These are phyloP conservation scores for Drosophila stalkeri DNA, from an alignment of 2,888 invertebrate species.

Conservation along the genomic window DNA sequence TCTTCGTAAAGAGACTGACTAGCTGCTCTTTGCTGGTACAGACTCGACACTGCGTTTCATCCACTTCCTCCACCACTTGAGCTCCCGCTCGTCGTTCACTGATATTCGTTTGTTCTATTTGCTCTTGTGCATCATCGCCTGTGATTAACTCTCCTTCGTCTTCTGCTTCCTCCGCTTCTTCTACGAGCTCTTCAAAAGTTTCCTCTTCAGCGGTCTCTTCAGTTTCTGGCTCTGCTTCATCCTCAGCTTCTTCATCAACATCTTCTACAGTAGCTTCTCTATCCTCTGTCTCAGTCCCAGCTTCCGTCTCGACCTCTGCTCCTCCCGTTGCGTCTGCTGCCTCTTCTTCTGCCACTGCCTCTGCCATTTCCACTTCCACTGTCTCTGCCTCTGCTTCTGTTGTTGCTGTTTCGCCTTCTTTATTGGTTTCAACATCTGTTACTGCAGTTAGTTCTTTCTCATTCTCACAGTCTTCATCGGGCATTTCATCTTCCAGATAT, in stretches of 20 bases:
- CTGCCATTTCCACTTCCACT: neutral
- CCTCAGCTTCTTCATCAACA: conserved; percentile 6
- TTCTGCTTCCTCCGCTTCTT: conserved; percentile 16
- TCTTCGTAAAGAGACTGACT: conserved; percentile 81
- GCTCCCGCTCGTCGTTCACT: conserved; percentile 42
- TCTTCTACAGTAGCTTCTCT: neutral
- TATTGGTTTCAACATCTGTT: conserved; percentile 24
- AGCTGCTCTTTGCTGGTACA: conserved; percentile 81
- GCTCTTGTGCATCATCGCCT: conserved; percentile 68
- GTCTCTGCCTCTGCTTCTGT: conserved; percentile 1
- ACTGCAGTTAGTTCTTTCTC: conserved; percentile 13
- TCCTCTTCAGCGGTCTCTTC: conserved; percentile 10
- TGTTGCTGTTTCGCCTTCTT: conserved; percentile 25
- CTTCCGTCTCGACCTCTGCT: neutral
- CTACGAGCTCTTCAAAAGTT: conserved; percentile 19
- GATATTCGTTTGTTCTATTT: conserved; percentile 26
- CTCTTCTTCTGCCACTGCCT: neutral
- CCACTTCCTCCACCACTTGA: conserved; percentile 68
- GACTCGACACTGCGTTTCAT: conserved; percentile 84
- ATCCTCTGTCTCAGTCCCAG: conserved; percentile 1
- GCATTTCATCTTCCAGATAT: conserved; percentile 61
- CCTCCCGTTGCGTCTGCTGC: neutral
- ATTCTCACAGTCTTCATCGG: conserved; percentile 37
- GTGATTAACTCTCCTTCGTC: conserved; percentile 63
- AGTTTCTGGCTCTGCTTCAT: neutral